Percentiles rank a stretch among this genome's conserved stretches.
Conservation (phyloP, 30 jellyfish, hydroid and myxozoan species). For the Mastigias papua region DNA sequence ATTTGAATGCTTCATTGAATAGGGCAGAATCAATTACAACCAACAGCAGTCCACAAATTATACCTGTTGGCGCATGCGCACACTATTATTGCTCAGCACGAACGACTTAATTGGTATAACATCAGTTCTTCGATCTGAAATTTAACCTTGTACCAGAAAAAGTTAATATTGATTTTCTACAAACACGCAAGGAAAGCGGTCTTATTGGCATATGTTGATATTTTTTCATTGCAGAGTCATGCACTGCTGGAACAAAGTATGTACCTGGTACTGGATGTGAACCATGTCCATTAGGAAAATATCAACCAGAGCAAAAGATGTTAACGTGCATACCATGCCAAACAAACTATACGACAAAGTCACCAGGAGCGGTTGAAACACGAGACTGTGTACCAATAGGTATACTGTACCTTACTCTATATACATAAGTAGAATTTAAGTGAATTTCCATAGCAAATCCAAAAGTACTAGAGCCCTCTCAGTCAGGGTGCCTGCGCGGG, state of each 20-base stretch:
- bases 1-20: too few relatives aligned
- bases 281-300: conserved; percentile 56
- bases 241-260: conserved; percentile 68
- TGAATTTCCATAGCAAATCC: too few relatives aligned
- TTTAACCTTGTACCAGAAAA: background rate
- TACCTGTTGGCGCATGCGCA: too few relatives aligned
- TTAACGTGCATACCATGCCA: conserved; percentile 39
- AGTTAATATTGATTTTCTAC: background rate
- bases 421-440: background rate
- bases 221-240: conserved; percentile 21
- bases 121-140: background rate
- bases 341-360: conserved; percentile 13
- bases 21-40: background rate
- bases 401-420: background rate
- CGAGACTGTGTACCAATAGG: conserved; percentile 43
- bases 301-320: conserved; percentile 57
- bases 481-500: too few relatives aligned
- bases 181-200: background rate
- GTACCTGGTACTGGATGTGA: conserved; percentile 41
- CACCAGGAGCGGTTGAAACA: conserved; percentile 29
- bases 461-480: too few relatives aligned
- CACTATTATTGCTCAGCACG: too few relatives aligned
- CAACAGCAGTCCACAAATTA: background rate
- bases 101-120: background rate
- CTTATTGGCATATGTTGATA: too few relatives aligned